Evolutionary conservation across 2,797 vertebrate species (phyloP).

Genomic region (Micropoecilia bifurca): DNA sequence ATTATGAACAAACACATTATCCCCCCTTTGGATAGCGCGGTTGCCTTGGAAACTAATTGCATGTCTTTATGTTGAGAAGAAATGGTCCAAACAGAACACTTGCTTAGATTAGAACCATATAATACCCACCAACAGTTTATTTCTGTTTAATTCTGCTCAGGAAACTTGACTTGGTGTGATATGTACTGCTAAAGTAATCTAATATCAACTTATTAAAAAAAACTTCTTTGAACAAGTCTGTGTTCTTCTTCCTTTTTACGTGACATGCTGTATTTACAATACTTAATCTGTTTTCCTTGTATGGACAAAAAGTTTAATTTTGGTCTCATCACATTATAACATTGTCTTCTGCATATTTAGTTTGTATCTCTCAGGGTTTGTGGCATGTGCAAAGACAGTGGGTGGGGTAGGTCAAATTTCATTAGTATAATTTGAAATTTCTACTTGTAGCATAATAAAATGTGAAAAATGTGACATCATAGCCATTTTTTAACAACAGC

Average conservation of each 20-base stretch:
- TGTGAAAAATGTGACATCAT: not conserved
- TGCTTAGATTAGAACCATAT: conserved; percentile 34
- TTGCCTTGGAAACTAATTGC: conserved; percentile 76
- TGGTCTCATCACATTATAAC: not conserved
- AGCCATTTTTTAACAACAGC: not conserved
- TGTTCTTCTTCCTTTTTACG: not conserved
- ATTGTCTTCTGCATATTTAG: not conserved
- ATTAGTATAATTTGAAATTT: too few species aligned
- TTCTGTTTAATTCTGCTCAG: conserved; percentile 16
- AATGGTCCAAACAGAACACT: conserved; percentile 48
- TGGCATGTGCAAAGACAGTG: too few species aligned
- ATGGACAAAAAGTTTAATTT: not conserved
- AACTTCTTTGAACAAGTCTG: not conserved
- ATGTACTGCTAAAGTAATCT: not conserved
- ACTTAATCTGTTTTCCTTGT: not conserved
- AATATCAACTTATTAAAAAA: not conserved
- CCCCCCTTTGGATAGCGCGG: conserved; percentile 37
- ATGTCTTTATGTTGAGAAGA: conserved; percentile 43
- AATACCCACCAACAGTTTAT: conserved; percentile 18
- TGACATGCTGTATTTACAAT: not conserved
- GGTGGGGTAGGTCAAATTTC: too few species aligned
- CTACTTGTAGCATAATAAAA: too few species aligned
- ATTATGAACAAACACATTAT: conserved; percentile 63
- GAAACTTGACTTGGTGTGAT: conserved; percentile 4
- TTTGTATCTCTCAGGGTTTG: not conserved